Evolutionary conservation across 2,113 vertebrate species (phyloP).

Genomic region (Pygathrix nemaeus): DNA sequence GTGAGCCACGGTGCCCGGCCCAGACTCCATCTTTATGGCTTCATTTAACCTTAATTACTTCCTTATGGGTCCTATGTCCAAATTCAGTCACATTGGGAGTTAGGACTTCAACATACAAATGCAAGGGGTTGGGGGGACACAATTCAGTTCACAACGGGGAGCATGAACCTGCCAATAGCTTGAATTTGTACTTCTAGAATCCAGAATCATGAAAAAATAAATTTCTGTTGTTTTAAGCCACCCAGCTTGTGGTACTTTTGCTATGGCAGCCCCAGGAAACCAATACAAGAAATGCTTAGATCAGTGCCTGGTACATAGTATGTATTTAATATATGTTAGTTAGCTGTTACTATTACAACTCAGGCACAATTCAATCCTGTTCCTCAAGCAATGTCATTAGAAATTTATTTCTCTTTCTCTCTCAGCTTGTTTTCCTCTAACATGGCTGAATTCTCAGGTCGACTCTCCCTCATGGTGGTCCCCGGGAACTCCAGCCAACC

Average conservation of each 20-base stretch:
- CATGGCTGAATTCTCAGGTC: neutral
- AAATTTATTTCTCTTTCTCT: neutral
- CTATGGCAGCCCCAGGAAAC: neutral
- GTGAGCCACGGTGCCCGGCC: too few relatives aligned
- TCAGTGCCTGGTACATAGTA: neutral
- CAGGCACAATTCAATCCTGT: neutral
- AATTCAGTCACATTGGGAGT: neutral
- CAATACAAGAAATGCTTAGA: neutral
- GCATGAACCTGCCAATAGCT: neutral
- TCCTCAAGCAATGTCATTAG: neutral
- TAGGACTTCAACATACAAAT: neutral
- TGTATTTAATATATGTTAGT: neutral
- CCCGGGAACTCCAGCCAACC: neutral
- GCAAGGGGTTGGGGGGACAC: too few relatives aligned
- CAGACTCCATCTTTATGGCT: neutral
- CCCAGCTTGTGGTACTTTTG: neutral
- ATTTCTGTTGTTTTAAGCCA: neutral
- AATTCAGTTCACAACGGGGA: neutral
- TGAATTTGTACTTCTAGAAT: neutral
- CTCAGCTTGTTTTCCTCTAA: neutral
- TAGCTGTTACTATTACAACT: neutral
- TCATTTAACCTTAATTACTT: neutral
- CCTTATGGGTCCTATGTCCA: neutral
- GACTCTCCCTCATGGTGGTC: neutral
- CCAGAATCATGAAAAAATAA: neutral